Evolutionary conservation across 2,113 vertebrate species (phyloP).

Genomic region (Ptilonorhynchus violaceus): DNA sequence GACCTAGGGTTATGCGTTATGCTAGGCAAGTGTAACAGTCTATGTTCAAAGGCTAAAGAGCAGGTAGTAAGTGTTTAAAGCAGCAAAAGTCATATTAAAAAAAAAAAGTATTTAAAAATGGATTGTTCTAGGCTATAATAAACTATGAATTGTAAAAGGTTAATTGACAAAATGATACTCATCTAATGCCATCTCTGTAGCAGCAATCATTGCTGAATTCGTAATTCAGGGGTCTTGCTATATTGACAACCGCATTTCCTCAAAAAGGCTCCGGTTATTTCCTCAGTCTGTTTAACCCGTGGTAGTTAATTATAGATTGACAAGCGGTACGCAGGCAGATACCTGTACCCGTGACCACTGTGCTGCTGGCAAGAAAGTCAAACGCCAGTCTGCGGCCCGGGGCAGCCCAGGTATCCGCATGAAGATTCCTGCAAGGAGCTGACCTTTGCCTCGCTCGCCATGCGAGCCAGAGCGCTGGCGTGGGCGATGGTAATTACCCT

Average conservation of each 20-base stretch:
- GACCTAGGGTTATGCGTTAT: constrained; percentile 69
- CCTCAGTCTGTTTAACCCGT: constrained; percentile 2
- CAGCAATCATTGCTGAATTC: constrained; percentile 39
- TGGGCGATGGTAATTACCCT: not conserved
- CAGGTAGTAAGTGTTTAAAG: constrained; percentile 62
- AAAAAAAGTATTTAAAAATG: constrained; percentile 43
- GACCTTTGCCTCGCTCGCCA: not conserved
- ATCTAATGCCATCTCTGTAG: constrained; percentile 33
- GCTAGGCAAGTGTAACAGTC: constrained; percentile 34
- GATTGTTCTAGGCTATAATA: constrained; percentile 65
- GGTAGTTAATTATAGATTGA: constrained; percentile 40
- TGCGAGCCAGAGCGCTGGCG: accelerated
- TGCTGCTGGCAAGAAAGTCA: not conserved
- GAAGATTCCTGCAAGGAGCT: not conserved
- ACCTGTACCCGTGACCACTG: not conserved
- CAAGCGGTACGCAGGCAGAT: not conserved
- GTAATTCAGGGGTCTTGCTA: constrained; percentile 50
- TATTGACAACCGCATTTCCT: constrained; percentile 49
- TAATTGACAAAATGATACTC: constrained; percentile 78
- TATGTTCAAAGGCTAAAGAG: constrained; percentile 65
- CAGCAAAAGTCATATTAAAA: not conserved
- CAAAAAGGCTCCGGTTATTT: constrained; percentile 15
- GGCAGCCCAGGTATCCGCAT: not conserved
- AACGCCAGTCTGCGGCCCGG: accelerated
- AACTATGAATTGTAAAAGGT: constrained; percentile 70